A percentile compares a stretch with the other conserved stretches of the same genome.
Evolutionary conservation across 2,888 invertebrate species (phyloP).

Genomic region (Leptinotarsa peninsularis): DNA sequence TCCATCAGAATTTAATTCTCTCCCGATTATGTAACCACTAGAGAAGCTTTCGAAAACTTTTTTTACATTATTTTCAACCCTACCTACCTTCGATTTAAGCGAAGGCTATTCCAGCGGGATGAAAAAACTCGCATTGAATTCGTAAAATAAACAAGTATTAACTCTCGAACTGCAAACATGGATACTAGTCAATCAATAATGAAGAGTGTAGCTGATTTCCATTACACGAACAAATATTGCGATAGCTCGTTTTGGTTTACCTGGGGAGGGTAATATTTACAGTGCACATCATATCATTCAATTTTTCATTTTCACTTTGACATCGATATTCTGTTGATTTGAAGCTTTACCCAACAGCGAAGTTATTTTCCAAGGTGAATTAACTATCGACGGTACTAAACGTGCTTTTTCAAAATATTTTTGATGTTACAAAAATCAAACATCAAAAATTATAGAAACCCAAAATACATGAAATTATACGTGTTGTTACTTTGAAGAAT

Average conservation of each 20-base stretch:
- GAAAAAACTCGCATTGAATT: neutral
- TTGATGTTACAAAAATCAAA: no score
- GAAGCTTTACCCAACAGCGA: no score
- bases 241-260: slow-evolving; percentile 19
- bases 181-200: slow-evolving; percentile 9
- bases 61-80: neutral
- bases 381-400: no score
- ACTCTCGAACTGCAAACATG: slow-evolving; percentile 6
- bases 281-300: slow-evolving; percentile 17
- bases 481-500: no score
- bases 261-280: slow-evolving; percentile 14
- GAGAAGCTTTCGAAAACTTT: neutral
- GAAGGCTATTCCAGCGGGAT: neutral
- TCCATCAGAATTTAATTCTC: neutral
- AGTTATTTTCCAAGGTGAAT: no score
- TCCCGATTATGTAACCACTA: neutral
- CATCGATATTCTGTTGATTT: slow-evolving; percentile 2
- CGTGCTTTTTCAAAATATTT: no score
- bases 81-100: neutral
- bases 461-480: no score
- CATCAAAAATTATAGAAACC: no score
- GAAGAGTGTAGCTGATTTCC: slow-evolving; percentile 19
- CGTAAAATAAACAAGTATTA: slow-evolving; percentile 11
- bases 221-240: slow-evolving; percentile 20
- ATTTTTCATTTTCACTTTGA: slow-evolving; percentile 10